These are phyloP conservation scores for Castor canadensis DNA, from an alignment of 2,113 vertebrate genomes.

Conservation along the genomic window DNA sequence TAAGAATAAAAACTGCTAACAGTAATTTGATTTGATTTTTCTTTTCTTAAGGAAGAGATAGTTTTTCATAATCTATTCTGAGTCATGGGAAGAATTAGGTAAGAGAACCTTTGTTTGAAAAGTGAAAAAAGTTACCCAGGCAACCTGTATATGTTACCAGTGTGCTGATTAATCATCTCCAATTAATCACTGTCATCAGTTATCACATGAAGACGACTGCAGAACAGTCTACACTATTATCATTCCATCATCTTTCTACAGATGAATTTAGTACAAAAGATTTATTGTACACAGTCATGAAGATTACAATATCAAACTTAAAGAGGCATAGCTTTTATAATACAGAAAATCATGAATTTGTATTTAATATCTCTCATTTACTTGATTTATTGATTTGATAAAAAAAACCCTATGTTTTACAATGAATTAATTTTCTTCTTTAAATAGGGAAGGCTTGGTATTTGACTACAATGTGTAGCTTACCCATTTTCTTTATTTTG, in stretches of 20 bases:
- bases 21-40: conserved; percentile 53
- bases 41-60: conserved; percentile 9
- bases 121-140: conserved; percentile 67
- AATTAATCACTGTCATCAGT: conserved; percentile 63
- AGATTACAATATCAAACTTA: background rate
- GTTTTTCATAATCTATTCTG: conserved; percentile 45
- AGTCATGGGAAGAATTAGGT: conserved; percentile 56
- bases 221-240: conserved; percentile 42
- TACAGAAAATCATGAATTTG: conserved; percentile 44
- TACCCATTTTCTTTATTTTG: conserved; percentile 20
- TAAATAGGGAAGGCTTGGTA: background rate
- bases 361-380: conserved; percentile 29
- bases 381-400: conserved; percentile 48
- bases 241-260: conserved; percentile 51
- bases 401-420: background rate
- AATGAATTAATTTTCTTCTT: conserved; percentile 35
- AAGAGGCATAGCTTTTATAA: conserved; percentile 41
- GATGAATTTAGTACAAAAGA: conserved; percentile 50
- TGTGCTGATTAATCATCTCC: conserved; percentile 62
- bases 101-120: conserved; percentile 61
- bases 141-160: conserved; percentile 62
- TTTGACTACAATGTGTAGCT: background rate
- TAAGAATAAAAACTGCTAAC: conserved; percentile 45
- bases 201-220: conserved; percentile 52
- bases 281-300: conserved; percentile 36